Base-by-base conservation (phyloP, 1,140 invertebrate species). In the Cotesia chilonis region DNA sequence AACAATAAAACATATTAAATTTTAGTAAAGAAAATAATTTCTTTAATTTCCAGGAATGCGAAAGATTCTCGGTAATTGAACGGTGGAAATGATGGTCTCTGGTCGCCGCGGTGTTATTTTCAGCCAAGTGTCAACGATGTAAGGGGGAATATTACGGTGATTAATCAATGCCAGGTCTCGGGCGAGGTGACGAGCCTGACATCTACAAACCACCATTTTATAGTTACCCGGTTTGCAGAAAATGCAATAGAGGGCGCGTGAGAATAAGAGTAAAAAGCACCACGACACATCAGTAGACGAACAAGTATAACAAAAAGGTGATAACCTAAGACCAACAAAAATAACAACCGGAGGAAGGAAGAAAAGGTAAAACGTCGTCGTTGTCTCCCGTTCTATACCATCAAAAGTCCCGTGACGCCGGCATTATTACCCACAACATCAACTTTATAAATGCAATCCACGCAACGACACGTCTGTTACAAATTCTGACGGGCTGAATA, bases 101-200 rank as follows among this genome's bases (percentile, higher is more conserved):
- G 51, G 3, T 41, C 41, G 0, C 12, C 41, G 35, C 28, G 60
- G 60, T 71, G 52, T 67, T 67, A 60, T 66, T 67, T 67, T 7
- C 52, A 47, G 17, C n/a, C 12, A 54, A 72, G 52, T 72, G 70
- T 72, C 63, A 72, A 37, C 51, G 36, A 38, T 54, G 47, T 38
- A 47, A 52, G 47, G 72, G 52, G 61, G 67, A 74, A 74, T 74
- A 74, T 74, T 74, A 74, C 72, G 68, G 72, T 68, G 67, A 74
- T 74, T 74, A 74, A 74, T 74, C 72, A 74, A 74, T 68, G 68
- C 67, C 72, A 74, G 67, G 41, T 66, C 68, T 66, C 51, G 55
- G 67, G 36, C 14, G 67, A 74, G 68, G 67, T 74, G 72, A 74
- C 72, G 72, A 74, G 72, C 37, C 59, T 70, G 72, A 74, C 72